Conservation (phyloP, 2,797 vertebrate genomes). For the Chaenodraco wilsoni region DNA sequence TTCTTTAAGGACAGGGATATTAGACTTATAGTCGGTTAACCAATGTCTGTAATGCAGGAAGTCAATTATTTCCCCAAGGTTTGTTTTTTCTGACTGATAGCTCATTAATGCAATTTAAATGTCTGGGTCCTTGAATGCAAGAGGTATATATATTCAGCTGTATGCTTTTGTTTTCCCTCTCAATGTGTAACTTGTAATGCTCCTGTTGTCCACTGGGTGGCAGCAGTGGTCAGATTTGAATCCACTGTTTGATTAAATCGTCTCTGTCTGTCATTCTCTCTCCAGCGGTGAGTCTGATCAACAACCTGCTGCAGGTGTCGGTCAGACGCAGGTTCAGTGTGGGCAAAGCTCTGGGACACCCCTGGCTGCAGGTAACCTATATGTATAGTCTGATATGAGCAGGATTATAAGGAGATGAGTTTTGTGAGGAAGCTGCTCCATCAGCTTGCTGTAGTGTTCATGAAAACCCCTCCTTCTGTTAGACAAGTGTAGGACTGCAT, state of each 20-base stretch:
- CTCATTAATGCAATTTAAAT: background rate
- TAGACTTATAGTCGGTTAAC: too few relatives aligned
- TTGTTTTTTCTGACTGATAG: too few relatives aligned
- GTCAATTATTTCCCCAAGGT: too few relatives aligned
- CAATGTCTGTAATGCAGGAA: too few relatives aligned
- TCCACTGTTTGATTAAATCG: background rate
- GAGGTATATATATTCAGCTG: too few relatives aligned
- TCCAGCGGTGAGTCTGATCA: conserved; percentile 83
- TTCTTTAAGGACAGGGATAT: background rate
- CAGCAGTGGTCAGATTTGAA: conserved; percentile 6
- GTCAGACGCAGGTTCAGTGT: conserved; percentile 80
- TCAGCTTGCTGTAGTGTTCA: too few relatives aligned
- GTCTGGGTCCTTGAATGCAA: too few relatives aligned
- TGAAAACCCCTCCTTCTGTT: too few relatives aligned
- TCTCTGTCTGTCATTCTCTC: background rate
- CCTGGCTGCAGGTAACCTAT: conserved; percentile 80
- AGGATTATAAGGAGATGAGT: background rate
- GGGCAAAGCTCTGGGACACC: conserved; percentile 81
- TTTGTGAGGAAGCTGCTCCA: too few relatives aligned
- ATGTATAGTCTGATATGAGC: background rate
- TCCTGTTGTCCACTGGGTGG: conserved; percentile 38
- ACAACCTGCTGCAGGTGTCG: conserved; percentile 85
- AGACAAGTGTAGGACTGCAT: background rate
- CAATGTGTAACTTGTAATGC: background rate
- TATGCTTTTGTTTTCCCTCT: too few relatives aligned